Evolutionary conservation across 1,140 invertebrate species (phyloP).

Genomic region (Neuroterus valhalla): DNA sequence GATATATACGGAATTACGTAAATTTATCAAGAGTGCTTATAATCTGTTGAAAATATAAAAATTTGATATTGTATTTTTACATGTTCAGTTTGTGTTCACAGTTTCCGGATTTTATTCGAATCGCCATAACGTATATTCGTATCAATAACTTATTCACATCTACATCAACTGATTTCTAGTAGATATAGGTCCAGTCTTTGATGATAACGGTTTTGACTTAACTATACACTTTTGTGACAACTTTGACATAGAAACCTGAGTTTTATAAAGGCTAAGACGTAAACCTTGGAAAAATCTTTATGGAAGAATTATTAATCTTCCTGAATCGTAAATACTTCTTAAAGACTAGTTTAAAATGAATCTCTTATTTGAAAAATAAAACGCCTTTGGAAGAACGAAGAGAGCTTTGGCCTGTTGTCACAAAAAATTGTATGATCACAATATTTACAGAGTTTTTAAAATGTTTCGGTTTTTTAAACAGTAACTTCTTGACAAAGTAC

Average conservation of each 20-base stretch:
- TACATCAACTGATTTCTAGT: not conserved
- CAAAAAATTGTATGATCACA: too few species aligned
- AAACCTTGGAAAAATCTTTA: not conserved
- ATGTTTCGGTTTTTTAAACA: too few species aligned
- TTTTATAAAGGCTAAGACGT: constrained; percentile 3
- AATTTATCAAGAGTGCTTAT: too few species aligned
- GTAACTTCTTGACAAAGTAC: too few species aligned
- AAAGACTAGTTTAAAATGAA: constrained; percentile 6
- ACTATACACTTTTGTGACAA: not conserved
- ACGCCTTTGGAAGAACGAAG: too few species aligned
- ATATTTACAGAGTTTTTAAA: too few species aligned
- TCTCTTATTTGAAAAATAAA: not conserved
- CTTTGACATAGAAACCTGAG: not conserved
- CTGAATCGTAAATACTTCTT: not conserved
- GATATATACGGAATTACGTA: not conserved
- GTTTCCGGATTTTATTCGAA: too few species aligned
- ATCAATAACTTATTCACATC: not conserved
- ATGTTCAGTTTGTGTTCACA: too few species aligned
- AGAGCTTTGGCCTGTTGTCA: too few species aligned
- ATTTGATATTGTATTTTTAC: too few species aligned
- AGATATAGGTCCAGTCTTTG: not conserved
- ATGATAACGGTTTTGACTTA: not conserved
- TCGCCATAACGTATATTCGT: not conserved
- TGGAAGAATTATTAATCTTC: not conserved
- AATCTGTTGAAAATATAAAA: not conserved